phyloP scores from a whole-genome alignment of 2,888 invertebrate species.

The Melieria picta region DNA sequence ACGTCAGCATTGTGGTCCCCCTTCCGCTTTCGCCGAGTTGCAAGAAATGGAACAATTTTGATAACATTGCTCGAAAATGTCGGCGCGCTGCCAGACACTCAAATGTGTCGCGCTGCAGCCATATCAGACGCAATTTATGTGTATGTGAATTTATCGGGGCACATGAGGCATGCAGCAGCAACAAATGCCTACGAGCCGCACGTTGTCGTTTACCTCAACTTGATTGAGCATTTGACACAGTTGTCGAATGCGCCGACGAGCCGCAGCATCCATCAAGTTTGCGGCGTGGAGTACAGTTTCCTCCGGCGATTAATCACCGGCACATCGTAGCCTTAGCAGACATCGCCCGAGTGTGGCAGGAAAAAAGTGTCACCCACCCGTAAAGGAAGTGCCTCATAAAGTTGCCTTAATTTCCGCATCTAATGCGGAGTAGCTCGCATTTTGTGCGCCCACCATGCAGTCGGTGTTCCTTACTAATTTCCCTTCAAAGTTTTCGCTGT shows the following conservation, averaged over 20 bases:
- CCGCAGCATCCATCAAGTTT: constrained; percentile 10
- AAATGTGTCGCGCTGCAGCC: background rate
- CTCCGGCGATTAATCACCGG: background rate
- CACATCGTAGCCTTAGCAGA: too few relatives aligned
- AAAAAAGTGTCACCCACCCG: too few relatives aligned
- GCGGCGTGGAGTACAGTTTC: constrained; percentile 1
- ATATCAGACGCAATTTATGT: constrained; percentile 21
- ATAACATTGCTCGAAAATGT: background rate
- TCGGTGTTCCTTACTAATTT: too few relatives aligned
- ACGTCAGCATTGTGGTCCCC: constrained; percentile 6
- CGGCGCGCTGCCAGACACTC: too few relatives aligned
- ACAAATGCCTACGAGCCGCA: too few relatives aligned
- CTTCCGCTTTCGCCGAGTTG: constrained; percentile 8
- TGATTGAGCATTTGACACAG: constrained; percentile 30
- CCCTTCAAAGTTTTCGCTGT: too few relatives aligned
- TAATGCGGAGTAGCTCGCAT: too few relatives aligned
- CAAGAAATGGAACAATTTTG: constrained; percentile 23
- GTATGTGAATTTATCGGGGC: constrained; percentile 19
- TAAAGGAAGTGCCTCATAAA: too few relatives aligned
- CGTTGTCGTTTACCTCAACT: background rate
- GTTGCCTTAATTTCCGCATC: too few relatives aligned
- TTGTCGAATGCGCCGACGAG: constrained; percentile 20
- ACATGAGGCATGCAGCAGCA: too few relatives aligned
- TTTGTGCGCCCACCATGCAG: too few relatives aligned
- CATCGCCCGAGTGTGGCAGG: too few relatives aligned